Evolutionary conservation across 1,140 invertebrate species (phyloP), one percentile per base, ranked within the genome.

Genomic region (Orchesella cincta): DNA sequence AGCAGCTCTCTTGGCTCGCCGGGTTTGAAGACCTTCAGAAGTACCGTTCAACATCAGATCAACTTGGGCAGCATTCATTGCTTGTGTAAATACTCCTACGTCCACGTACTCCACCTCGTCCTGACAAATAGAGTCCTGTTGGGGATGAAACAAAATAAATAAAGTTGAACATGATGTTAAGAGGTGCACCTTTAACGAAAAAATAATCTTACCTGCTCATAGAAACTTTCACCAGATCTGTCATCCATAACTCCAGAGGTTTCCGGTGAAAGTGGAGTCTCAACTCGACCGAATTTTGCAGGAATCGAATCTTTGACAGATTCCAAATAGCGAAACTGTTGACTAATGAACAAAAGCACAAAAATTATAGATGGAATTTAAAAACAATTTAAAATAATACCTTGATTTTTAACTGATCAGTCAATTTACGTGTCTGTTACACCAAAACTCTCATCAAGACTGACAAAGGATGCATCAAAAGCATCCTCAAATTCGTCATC

Each of bases 111-210:
- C 79, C 0, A 79, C 70, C 1, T 78, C 76, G 26, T 80, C 79
- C 5, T 78, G 77, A 73, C 79, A 80, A 46, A 82, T 80, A 0
- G 76, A 79, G 36, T 80, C 81, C 81, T 82, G 54, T n/a, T 26
- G 23, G 26, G 3, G 26, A 57, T 57, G 5, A 57, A 57, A 8
- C 54, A 57, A 26, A n/a, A n/a, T n/a, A 57, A 14, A 57, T 57
- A 5, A 46, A 5, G 5, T 14, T 57, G 26, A 57, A 57, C n/a
- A n/a, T n/a, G n/a, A n/a, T n/a, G n/a, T n/a, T n/a, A n/a, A n/a
- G n/a, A n/a, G n/a, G n/a, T n/a, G n/a, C n/a, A n/a, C n/a, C n/a
- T n/a, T n/a, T n/a, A n/a, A n/a, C n/a, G n/a, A n/a, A n/a, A n/a
- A n/a, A n/a, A n/a, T n/a, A n/a, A n/a, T n/a, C 62, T 2, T 73